These are phyloP conservation scores for Electrophaes corylata DNA, from an alignment of 2,888 invertebrate genomes.

Conservation along the genomic window DNA sequence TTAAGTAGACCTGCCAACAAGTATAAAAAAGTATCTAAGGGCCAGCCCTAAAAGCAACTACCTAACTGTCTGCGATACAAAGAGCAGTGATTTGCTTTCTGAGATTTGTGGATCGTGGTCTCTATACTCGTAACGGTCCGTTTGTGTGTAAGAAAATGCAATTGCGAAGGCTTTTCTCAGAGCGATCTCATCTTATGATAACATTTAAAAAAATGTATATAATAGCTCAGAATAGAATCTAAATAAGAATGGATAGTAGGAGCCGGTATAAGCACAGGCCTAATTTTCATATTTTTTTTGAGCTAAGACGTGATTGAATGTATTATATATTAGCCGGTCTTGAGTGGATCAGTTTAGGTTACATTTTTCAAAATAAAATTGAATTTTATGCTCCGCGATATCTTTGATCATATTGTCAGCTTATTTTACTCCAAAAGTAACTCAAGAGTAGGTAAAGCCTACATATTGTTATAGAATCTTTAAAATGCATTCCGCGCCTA, in stretches of 20 bases:
- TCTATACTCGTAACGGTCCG: slow-evolving; percentile 50
- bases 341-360: no score
- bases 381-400: no score
- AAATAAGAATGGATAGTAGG: neutral
- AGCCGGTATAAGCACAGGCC: no score
- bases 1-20: neutral
- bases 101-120: slow-evolving; percentile 48
- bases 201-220: no score
- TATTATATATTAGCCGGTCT: no score
- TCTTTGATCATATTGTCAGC: no score
- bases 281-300: no score
- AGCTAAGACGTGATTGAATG: no score
- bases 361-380: no score
- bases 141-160: slow-evolving; percentile 26
- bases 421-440: no score
- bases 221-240: neutral
- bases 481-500: slow-evolving; percentile 40
- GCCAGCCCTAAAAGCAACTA: slow-evolving; percentile 42
- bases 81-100: slow-evolving; percentile 54
- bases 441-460: slow-evolving; percentile 1
- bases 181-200: slow-evolving; percentile 19
- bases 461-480: slow-evolving; percentile 26
- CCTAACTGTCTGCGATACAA: slow-evolving; percentile 47
- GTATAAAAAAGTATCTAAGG: slow-evolving; percentile 10
- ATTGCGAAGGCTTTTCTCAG: slow-evolving; percentile 13